These are phyloP conservation scores for Rhegmatorhina hoffmannsi DNA, from an alignment of 2,113 vertebrate genomes.

Conservation along the genomic window DNA sequence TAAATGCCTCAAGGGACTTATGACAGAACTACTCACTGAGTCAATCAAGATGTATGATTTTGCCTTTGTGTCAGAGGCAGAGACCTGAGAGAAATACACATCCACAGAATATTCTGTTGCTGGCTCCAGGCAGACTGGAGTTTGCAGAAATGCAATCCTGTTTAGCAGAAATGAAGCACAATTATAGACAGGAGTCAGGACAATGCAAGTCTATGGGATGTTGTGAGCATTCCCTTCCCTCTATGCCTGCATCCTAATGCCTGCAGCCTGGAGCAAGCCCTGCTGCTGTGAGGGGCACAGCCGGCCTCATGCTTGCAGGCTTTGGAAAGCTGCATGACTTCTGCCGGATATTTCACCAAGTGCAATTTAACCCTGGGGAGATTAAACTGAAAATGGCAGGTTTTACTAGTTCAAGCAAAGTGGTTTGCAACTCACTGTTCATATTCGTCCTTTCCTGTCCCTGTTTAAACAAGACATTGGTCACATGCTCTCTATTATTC, in stretches of 20 bases:
- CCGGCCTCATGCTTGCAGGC: background rate
- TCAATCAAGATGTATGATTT: slow-evolving; percentile 82
- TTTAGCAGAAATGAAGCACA: slow-evolving; percentile 3
- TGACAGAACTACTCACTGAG: slow-evolving; percentile 79
- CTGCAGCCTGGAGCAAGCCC: background rate
- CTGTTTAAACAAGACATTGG: background rate
- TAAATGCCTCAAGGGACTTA: background rate
- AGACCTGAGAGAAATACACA: slow-evolving; percentile 77
- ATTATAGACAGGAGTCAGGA: background rate
- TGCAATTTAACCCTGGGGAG: background rate
- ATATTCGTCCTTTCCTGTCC: background rate
- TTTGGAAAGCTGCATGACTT: background rate
- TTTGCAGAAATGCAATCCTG: slow-evolving; percentile 78
- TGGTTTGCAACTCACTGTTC: background rate
- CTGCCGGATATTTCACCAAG: background rate
- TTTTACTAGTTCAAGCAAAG: background rate
- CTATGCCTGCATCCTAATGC: background rate
- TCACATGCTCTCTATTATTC: background rate
- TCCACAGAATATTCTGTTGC: slow-evolving; percentile 80
- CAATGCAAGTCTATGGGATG: background rate
- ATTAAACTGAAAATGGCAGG: background rate
- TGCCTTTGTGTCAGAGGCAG: slow-evolving; percentile 18
- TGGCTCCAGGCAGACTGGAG: slow-evolving; percentile 77
- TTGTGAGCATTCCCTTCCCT: background rate
- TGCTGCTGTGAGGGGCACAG: background rate